phyloP scores from a whole-genome alignment of 2,797 vertebrate species.

The Notolabrus celidotus region DNA sequence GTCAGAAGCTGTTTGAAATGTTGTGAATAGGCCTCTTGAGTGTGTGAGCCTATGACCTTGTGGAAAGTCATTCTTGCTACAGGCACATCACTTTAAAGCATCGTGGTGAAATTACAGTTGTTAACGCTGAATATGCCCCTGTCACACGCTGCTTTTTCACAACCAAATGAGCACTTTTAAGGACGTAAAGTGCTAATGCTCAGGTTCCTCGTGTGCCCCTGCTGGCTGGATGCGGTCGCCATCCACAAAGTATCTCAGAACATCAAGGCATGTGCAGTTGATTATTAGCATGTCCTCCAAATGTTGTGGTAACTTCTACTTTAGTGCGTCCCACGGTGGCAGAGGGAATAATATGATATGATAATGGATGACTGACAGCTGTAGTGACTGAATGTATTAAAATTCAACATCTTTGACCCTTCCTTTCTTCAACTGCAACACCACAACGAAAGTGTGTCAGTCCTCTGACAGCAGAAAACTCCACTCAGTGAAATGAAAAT shows the following conservation, averaged over 20 bases:
- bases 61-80: constrained; percentile 36
- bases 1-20: constrained; percentile 48
- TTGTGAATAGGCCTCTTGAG: constrained; percentile 56
- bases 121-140: constrained; percentile 10
- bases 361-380: not conserved
- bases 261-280: not conserved
- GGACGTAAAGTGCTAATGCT: not conserved
- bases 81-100: constrained; percentile 25
- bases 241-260: not conserved
- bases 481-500: not conserved
- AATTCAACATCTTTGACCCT: not conserved
- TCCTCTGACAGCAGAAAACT: not conserved
- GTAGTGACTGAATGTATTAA: not conserved
- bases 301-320: too few relatives aligned
- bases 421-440: not conserved
- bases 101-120: constrained; percentile 21
- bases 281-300: not conserved
- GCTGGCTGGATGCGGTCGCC: not conserved
- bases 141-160: constrained; percentile 4
- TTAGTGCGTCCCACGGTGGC: not conserved
- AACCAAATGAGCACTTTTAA: constrained; percentile 13
- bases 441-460: not conserved
- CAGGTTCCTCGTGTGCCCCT: not conserved
- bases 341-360: not conserved
- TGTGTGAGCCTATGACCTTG: constrained; percentile 63